A percentile compares a stretch with the other conserved stretches of the same genome.
Evolutionary conservation across 2,113 vertebrate species (phyloP).

Genomic region (Mustela lutreola): DNA sequence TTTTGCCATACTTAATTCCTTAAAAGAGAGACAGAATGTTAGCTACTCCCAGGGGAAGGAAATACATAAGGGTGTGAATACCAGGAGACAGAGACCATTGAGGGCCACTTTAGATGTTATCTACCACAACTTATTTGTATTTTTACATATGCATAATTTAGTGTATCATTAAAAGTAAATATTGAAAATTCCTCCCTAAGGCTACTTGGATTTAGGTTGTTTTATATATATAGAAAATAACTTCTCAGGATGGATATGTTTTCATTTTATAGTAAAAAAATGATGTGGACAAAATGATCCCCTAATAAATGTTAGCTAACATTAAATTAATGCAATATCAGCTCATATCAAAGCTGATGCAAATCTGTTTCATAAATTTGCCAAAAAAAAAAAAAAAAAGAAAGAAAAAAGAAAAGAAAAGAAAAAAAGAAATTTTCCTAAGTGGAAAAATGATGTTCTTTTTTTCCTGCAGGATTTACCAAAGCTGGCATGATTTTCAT

Average conservation of each 20-base stretch:
- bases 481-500: slow-evolving; percentile 7
- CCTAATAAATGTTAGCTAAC: not conserved
- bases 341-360: not conserved
- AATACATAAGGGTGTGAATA: not conserved
- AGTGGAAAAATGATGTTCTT: not conserved
- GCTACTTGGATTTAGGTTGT: not conserved
- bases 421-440: not conserved
- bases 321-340: not conserved
- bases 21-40: not conserved
- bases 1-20: not conserved
- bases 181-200: not conserved
- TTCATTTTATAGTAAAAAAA: not conserved
- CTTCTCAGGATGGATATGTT: not conserved
- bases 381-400: not conserved
- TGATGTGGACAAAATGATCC: not conserved
- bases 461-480: not conserved
- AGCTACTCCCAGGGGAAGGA: not conserved
- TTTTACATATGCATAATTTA: not conserved
- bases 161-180: not conserved
- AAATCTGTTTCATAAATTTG: slow-evolving; percentile 13
- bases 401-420: not conserved
- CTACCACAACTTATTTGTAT: not conserved
- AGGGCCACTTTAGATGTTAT: not conserved
- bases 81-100: not conserved
- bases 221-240: not conserved